These are phyloP conservation scores for Zoanthus sociatus DNA, from an alignment of 92 coral and sea anemone genomes.

Conservation along the genomic window DNA sequence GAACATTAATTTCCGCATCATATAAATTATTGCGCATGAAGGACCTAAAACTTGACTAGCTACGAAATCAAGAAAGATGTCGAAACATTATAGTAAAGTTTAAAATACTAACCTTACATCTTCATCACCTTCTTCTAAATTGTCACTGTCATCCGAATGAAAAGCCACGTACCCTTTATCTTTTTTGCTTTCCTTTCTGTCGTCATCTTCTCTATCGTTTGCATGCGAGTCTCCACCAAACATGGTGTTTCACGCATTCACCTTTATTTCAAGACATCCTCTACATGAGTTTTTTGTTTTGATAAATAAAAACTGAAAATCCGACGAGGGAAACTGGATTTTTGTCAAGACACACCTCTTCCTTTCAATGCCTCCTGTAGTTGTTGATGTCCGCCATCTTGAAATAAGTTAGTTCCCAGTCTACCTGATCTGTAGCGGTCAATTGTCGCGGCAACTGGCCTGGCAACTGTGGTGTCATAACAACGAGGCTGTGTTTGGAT, in stretches of 20 bases:
- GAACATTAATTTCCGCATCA: background rate
- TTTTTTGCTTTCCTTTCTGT: slow-evolving; percentile 87
- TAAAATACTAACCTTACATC: slow-evolving; percentile 51
- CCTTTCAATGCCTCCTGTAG: background rate
- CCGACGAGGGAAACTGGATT: background rate
- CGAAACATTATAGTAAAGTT: background rate
- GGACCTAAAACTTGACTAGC: background rate
- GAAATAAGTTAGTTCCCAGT: slow-evolving; percentile 41
- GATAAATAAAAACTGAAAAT: background rate
- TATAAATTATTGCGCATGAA: background rate
- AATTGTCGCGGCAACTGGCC: slow-evolving; percentile 24
- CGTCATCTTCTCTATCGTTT: slow-evolving; percentile 91
- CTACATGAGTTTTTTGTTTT: background rate
- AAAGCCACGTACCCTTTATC: slow-evolving; percentile 95
- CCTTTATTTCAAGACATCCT: background rate
- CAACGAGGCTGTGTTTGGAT: slow-evolving; percentile 18
- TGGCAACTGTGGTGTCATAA: slow-evolving; percentile 51
- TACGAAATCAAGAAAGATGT: background rate
- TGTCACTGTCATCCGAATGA: slow-evolving; percentile 91
- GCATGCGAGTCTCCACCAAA: slow-evolving; percentile 61
- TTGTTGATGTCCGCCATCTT: slow-evolving; percentile 80
- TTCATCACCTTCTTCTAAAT: slow-evolving; percentile 82
- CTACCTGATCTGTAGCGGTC: slow-evolving; percentile 32
- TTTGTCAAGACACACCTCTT: slow-evolving; percentile 50
- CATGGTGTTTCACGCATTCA: slow-evolving; percentile 29